phyloP scores from a whole-genome alignment of 2,888 invertebrate genomes.

The Lycaena phlaeas region DNA sequence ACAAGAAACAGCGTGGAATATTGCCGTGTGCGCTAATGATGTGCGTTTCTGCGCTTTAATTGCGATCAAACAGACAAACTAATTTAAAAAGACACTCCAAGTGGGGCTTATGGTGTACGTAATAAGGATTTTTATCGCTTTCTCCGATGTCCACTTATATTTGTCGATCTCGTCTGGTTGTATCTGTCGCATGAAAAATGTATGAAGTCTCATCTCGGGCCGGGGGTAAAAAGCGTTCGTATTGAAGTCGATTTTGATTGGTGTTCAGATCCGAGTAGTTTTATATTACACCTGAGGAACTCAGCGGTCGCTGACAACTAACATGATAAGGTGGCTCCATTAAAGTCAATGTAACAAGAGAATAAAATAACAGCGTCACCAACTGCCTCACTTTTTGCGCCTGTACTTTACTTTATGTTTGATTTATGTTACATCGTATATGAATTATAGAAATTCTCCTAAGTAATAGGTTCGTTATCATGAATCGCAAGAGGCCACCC shows the following conservation, averaged over 20 bases:
- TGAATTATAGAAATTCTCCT: constrained; percentile 3
- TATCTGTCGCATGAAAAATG: constrained; percentile 61
- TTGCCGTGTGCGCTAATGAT: constrained; percentile 67
- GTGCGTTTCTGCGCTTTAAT: constrained; percentile 67
- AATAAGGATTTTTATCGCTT: constrained; percentile 23
- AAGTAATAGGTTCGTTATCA: constrained; percentile 7
- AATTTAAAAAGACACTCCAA: constrained; percentile 21
- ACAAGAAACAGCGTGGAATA: constrained; percentile 69
- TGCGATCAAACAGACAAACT: constrained; percentile 55
- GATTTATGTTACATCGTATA: constrained; percentile 2
- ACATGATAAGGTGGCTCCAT: constrained; percentile 21
- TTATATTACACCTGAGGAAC: constrained; percentile 41
- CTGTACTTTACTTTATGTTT: not conserved
- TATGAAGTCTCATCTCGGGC: constrained; percentile 56
- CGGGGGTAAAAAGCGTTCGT: constrained; percentile 44
- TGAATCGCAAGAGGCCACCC: constrained; percentile 8
- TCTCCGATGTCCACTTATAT: constrained; percentile 14
- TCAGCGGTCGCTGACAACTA: constrained; percentile 17
- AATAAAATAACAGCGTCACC: constrained; percentile 18
- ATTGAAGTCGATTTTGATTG: constrained; percentile 57
- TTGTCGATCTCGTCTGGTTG: constrained; percentile 33
- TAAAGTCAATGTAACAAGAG: constrained; percentile 18
- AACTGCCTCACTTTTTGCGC: constrained; percentile 9
- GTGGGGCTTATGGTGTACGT: constrained; percentile 12
- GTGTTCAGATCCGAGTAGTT: constrained; percentile 45